Evolutionary conservation across 2,113 vertebrate genomes (phyloP).

Genomic region (Galemys pyrenaicus): DNA sequence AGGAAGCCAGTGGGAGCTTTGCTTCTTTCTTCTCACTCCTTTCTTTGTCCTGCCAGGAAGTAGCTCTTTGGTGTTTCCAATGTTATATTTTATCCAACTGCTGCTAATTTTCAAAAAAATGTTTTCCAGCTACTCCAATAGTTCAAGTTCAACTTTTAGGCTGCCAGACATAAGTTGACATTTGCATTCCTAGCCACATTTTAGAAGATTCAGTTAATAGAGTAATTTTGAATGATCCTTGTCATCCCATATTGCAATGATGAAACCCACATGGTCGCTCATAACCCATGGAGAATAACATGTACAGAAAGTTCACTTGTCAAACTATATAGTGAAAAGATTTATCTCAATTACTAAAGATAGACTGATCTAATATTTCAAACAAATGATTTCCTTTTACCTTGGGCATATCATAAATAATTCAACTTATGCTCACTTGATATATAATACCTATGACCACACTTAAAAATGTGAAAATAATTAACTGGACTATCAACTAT

Average conservation of each 20-base stretch:
- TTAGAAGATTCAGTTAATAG: neutral
- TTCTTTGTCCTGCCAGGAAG: neutral
- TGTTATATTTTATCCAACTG: neutral
- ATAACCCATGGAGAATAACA: neutral
- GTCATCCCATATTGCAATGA: neutral
- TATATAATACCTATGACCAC: neutral
- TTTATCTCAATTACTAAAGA: constrained; percentile 16
- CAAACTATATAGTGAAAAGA: neutral
- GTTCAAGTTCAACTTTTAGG: neutral
- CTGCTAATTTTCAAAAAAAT: neutral
- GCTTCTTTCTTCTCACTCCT: neutral
- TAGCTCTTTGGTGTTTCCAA: neutral
- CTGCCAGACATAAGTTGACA: neutral
- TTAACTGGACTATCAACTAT: neutral
- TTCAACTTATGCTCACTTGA: neutral
- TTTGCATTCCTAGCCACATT: neutral
- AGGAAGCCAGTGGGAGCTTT: no score
- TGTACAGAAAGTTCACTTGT: constrained; percentile 11
- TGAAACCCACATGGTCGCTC: neutral
- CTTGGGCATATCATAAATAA: neutral
- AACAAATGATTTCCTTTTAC: constrained; percentile 34
- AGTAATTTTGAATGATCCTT: neutral
- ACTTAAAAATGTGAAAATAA: neutral
- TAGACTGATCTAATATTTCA: constrained; percentile 28
- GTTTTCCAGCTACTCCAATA: neutral